These are phyloP conservation scores for Arctia plantaginis DNA, from an alignment of 2,888 invertebrate species.

Conservation along the genomic window DNA sequence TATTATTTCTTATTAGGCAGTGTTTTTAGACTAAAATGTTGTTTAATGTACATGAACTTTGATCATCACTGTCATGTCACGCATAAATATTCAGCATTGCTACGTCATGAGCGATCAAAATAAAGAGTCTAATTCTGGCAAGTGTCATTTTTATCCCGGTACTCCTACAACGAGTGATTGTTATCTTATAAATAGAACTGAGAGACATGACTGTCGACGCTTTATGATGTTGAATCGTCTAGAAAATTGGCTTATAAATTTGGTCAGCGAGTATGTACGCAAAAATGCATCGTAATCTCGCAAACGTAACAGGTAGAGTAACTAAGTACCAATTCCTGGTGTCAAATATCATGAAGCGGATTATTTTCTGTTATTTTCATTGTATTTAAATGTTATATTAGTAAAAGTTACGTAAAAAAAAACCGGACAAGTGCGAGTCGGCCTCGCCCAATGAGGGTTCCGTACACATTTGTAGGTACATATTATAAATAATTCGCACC, in stretches of 20 bases:
- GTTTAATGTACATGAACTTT: background rate
- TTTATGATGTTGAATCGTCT: constrained; percentile 23
- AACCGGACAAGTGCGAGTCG: too few species aligned
- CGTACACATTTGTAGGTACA: too few species aligned
- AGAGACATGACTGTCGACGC: constrained; percentile 37
- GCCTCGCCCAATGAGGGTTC: too few species aligned
- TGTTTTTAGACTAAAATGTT: too few species aligned
- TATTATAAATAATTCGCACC: too few species aligned
- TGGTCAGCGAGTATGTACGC: background rate
- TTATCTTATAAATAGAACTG: constrained; percentile 36
- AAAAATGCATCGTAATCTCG: background rate
- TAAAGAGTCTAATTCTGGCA: constrained; percentile 45
- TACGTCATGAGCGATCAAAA: constrained; percentile 40
- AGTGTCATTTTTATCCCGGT: constrained; percentile 45
- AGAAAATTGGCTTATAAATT: constrained; percentile 6
- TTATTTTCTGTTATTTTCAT: background rate
- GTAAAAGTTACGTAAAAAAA: too few species aligned
- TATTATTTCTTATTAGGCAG: background rate
- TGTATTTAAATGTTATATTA: too few species aligned
- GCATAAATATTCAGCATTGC: constrained; percentile 10
- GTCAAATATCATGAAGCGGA: background rate
- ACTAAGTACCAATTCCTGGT: background rate
- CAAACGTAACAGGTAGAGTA: background rate
- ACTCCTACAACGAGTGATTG: constrained; percentile 34
- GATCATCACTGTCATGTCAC: constrained; percentile 25